A percentile compares a stretch with the other conserved stretches of the same genome.
Conservation (phyloP, 1,140 invertebrate genomes). For the Leptinotarsa texana region DNA sequence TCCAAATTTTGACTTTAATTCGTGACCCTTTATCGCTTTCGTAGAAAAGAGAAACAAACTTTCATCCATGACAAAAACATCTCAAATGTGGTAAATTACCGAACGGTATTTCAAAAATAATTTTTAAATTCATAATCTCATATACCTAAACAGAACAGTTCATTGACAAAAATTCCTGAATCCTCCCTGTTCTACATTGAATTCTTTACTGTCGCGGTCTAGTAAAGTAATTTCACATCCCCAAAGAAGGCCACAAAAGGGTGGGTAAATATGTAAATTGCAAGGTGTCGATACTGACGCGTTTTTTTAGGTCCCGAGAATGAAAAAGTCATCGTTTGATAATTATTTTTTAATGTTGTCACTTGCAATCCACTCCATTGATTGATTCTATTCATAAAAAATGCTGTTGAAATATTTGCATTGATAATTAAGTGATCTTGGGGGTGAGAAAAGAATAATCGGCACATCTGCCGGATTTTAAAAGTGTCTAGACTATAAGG, state of each 20-base stretch:
- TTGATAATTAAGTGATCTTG: conserved; percentile 38
- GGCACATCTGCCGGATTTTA: neutral
- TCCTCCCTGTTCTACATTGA: no score
- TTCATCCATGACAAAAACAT: neutral
- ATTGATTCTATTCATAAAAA: conserved; percentile 48
- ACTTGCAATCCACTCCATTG: conserved; percentile 37
- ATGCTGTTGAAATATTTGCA: conserved; percentile 36
- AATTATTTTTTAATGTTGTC: conserved; percentile 48
- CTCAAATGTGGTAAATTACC: no score
- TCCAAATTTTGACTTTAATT: no score
- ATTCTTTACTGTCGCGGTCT: no score
- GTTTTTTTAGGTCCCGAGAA: conserved; percentile 37
- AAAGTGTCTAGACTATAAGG: conserved; percentile 4
- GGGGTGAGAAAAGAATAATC: conserved; percentile 24
- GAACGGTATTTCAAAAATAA: no score
- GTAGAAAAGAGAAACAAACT: no score
- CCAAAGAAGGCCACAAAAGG: neutral
- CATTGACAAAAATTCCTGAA: no score
- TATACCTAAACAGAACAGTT: no score
- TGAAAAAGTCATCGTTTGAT: conserved; percentile 41
- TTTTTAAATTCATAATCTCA: no score
- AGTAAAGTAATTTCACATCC: neutral
- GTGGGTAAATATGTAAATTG: conserved; percentile 32
- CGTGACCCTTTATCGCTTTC: no score
- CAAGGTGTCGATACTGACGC: conserved; percentile 27